Conservation (phyloP, 2,888 invertebrate genomes). For the Escarpia spicata region DNA sequence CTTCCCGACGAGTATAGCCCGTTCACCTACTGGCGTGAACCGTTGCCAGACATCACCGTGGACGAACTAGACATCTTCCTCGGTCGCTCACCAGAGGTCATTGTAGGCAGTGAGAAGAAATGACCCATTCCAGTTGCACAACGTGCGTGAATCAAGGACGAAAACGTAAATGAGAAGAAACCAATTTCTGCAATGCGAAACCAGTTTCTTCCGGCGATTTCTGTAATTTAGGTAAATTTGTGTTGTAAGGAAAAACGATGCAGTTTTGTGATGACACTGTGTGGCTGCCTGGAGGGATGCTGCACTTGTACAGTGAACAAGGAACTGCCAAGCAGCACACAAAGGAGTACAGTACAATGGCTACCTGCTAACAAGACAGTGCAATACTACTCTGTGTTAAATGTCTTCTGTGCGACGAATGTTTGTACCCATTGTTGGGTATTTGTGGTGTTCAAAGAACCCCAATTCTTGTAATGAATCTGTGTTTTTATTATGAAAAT, state of each 20-base stretch:
- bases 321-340: background rate
- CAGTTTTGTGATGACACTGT: background rate
- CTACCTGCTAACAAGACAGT: background rate
- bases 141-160: background rate
- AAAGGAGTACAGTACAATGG: background rate
- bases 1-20: constrained; percentile 75
- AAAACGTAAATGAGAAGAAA: too few relatives aligned
- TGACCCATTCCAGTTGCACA: background rate
- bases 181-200: background rate
- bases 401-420: background rate
- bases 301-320: background rate
- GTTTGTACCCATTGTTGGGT: background rate
- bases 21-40: constrained; percentile 93
- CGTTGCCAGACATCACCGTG: constrained; percentile 63
- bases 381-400: background rate
- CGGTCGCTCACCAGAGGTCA: constrained; percentile 1
- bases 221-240: background rate
- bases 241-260: background rate
- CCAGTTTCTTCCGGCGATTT: background rate
- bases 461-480: background rate
- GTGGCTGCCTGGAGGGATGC: background rate
- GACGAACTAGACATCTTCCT: background rate
- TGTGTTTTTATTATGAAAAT: background rate
- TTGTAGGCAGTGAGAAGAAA: background rate
- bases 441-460: background rate